Evolutionary conservation across 2,113 vertebrate species (phyloP).

Genomic region (Galemys pyrenaicus): DNA sequence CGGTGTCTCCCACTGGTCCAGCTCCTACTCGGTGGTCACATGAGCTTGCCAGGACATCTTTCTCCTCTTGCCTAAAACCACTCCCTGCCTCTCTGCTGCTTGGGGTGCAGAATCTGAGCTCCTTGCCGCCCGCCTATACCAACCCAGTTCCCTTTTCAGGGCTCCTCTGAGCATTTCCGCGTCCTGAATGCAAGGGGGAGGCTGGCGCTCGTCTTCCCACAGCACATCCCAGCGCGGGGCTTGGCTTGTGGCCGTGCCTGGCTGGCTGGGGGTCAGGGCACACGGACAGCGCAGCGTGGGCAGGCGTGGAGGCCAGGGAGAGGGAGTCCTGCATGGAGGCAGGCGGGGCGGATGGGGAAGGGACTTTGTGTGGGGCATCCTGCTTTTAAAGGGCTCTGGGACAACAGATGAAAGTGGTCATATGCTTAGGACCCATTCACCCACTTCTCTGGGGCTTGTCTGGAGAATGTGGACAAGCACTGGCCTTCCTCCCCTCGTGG

Average conservation of each 20-base stretch:
- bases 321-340: not conserved
- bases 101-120: not conserved
- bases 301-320: not conserved
- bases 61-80: not conserved
- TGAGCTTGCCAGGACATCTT: not conserved
- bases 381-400: not conserved
- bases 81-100: not conserved
- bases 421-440: not conserved
- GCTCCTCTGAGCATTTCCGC: not conserved
- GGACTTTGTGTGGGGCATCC: fast-evolving
- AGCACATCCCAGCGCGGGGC: not conserved
- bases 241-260: not conserved
- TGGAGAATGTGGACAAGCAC: not conserved
- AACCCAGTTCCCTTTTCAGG: not conserved
- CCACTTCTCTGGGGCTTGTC: not conserved
- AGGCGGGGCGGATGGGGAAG: not conserved
- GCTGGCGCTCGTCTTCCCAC: not conserved
- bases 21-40: not conserved
- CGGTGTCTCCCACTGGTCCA: not conserved
- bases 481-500: not conserved
- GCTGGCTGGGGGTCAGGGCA: not conserved
- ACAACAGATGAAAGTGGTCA: not conserved
- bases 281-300: not conserved
- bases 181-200: not conserved
- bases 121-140: too few relatives aligned